A percentile compares a stretch with the other conserved stretches of the same genome.
phyloP scores from a whole-genome alignment of 2,888 invertebrate species.

The Heliconius sara region DNA sequence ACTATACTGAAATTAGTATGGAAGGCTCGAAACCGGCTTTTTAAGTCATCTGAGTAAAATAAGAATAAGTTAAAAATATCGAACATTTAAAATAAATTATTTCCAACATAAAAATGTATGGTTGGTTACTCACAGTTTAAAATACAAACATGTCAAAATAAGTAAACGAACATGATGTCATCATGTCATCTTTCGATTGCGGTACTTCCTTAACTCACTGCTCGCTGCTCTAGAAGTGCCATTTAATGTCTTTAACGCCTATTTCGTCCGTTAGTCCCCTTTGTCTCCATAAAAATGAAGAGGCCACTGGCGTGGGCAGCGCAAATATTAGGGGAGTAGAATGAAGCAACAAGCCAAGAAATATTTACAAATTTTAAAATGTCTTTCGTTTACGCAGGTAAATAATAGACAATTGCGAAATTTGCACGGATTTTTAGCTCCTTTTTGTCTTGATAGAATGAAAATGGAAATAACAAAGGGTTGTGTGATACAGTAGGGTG shows the following conservation, averaged over 20 bases:
- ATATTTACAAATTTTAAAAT: constrained; percentile 33
- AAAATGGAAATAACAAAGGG: background rate
- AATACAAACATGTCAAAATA: background rate
- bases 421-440: background rate
- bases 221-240: background rate
- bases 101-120: too few species aligned
- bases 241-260: constrained; percentile 16
- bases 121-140: background rate
- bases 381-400: constrained; percentile 6
- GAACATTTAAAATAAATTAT: too few species aligned
- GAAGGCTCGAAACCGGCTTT: too few species aligned
- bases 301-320: constrained; percentile 1
- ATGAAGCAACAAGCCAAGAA: constrained; percentile 26
- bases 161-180: background rate
- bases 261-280: constrained; percentile 14
- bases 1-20: too few species aligned
- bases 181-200: constrained; percentile 8
- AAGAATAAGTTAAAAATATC: too few species aligned
- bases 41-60: too few species aligned
- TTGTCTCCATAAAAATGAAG: constrained; percentile 26
- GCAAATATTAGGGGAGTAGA: constrained; percentile 25
- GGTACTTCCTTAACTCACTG: background rate
- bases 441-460: background rate
- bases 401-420: background rate
- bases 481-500: too few species aligned